Percentiles rank a stretch among this genome's conserved stretches.
phyloP scores from a whole-genome alignment of 2,797 vertebrate genomes.

The Falco cherrug region DNA sequence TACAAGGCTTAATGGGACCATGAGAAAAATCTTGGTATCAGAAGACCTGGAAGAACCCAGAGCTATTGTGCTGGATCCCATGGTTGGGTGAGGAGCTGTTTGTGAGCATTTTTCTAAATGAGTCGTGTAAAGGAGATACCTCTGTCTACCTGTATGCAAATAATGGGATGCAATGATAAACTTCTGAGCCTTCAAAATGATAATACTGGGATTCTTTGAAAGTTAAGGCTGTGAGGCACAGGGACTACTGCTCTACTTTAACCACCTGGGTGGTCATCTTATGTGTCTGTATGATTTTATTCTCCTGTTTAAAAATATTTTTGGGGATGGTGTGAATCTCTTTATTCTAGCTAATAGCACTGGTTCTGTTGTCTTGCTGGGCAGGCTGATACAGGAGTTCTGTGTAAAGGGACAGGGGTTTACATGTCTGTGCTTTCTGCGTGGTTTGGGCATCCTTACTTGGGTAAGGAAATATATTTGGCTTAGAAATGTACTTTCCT shows the following conservation, averaged over 20 bases:
- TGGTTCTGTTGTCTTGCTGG: background rate
- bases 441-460: background rate
- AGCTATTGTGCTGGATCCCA: slow-evolving; percentile 94
- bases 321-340: background rate
- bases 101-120: background rate
- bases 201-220: background rate
- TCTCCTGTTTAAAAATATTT: background rate
- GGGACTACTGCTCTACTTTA: background rate
- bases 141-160: background rate
- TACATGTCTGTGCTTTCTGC: background rate
- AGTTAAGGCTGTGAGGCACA: background rate
- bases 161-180: background rate
- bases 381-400: background rate
- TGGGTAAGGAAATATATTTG: background rate
- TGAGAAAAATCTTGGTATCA: slow-evolving; percentile 95
- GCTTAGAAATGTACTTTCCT: background rate
- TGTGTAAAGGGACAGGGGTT: background rate
- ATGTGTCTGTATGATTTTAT: background rate
- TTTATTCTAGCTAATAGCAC: background rate
- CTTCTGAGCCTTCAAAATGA: background rate
- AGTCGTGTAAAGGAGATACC: background rate
- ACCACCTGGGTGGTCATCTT: background rate
- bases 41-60: slow-evolving; percentile 95
- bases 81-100: slow-evolving; percentile 84
- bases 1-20: slow-evolving; percentile 93